Base-by-base conservation (phyloP, 2,113 vertebrate genomes). In the Eira barbara region DNA sequence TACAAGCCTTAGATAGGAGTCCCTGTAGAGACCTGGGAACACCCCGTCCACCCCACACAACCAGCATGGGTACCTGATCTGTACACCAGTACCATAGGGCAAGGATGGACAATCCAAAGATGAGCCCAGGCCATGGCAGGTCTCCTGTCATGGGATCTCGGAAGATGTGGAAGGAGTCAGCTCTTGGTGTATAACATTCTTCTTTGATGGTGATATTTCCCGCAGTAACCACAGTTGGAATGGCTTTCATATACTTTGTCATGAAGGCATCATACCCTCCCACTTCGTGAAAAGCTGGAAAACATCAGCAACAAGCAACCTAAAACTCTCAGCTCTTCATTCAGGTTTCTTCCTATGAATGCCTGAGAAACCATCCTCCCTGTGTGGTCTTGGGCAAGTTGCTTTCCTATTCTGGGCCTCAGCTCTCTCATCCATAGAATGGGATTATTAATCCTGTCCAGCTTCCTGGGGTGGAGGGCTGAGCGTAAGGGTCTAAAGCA, bases 31-130 rank as follows among this genome's bases (percentile, higher is more conserved):
- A 42, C 15, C 17, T 7, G 23, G 31, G 5, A 31, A 82, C 12
- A 59, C 4, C 61, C 78, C 6, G 0, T 5, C 71, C 14, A 21
- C 34, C n/a, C 31, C 6, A 2, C 13, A 17, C 0, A 0, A 1
- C 59, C 78, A 29, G 69, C 17, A 3, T 36, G 4, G 0, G 94
- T 98, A 99, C 99, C 99, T 99, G 99, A 80, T 99, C 99, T 0
- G 99, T 99, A 98, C 99, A 99, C 99, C 99, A 99, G 97, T 99
- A 99, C 99, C 99, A 99, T 86, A 98, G 18, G 45, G 99, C 98
- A 25, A 99, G 59, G 97, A 99, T 99, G 93, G 98, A 98, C 57
- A 99, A 87, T 55, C 99, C 99, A 25, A 99, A 99, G 93, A 99
- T 5, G 0, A 99, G 94, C 10, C 99, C 99, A 0, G 99, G 99